phyloP scores from a whole-genome alignment of 2,888 invertebrate species.

The Patella caerulea region DNA sequence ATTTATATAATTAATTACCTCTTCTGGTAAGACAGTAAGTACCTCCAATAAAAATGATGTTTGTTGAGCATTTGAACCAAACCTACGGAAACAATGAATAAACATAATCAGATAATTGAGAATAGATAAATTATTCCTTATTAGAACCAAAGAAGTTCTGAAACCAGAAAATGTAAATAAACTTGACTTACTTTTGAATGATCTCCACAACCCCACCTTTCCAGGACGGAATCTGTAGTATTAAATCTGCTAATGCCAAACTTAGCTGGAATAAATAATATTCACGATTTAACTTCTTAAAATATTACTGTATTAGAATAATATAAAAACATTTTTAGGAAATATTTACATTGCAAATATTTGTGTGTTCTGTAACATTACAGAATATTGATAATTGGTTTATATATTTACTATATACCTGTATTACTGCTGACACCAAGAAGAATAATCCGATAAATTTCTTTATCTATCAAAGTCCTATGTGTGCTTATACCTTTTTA shows the following conservation, averaged over 20 bases:
- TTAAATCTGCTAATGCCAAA: conserved; percentile 92
- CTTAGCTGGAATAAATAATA: conserved; percentile 78
- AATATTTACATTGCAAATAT: too few species aligned
- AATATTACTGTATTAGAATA: not conserved
- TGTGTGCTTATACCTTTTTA: too few species aligned
- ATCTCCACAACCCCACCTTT: conserved; percentile 88
- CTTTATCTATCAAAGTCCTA: too few species aligned
- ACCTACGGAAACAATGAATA: conserved; percentile 52
- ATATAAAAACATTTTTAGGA: not conserved
- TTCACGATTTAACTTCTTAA: not conserved
- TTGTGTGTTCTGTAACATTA: not conserved
- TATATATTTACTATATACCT: too few species aligned
- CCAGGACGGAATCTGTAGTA: conserved; percentile 94
- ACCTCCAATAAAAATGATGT: conserved; percentile 91
- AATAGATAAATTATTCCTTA: too few species aligned
- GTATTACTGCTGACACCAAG: too few species aligned
- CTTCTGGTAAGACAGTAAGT: conserved; percentile 94
- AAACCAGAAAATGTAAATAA: not conserved
- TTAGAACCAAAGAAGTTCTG: not conserved
- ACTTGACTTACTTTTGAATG: conserved; percentile 77
- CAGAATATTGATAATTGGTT: too few species aligned
- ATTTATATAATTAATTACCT: conserved; percentile 75
- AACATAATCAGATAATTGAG: not conserved
- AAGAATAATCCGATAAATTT: too few species aligned
- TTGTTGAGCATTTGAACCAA: conserved; percentile 70